A percentile compares a stretch with the other conserved stretches of the same genome.
phyloP scores from a whole-genome alignment of 2,888 invertebrate genomes.

The Unio pictorum region DNA sequence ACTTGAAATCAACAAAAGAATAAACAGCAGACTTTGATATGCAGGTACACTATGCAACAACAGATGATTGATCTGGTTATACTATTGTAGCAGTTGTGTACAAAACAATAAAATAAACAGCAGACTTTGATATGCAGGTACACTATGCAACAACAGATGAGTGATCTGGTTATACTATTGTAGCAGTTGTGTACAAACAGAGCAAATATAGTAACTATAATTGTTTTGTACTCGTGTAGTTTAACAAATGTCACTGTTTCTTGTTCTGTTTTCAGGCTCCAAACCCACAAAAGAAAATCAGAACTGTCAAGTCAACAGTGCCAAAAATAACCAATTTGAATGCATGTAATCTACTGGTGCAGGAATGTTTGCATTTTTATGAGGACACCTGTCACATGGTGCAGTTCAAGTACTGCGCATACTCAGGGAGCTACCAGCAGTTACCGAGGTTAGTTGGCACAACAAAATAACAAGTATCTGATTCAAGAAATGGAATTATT shows the following conservation, averaged over 20 bases:
- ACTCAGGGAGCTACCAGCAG: conserved; percentile 89
- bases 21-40: no score
- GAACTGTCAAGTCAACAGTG: conserved; percentile 82
- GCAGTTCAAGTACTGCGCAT: conserved; percentile 91
- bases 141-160: no score
- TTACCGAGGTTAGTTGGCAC: conserved; percentile 76
- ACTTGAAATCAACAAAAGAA: no score
- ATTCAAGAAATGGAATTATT: no score
- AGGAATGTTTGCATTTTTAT: conserved; percentile 83
- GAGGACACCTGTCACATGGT: conserved; percentile 91
- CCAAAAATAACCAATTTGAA: conserved; percentile 73
- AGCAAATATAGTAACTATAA: background rate
- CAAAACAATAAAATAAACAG: no score
- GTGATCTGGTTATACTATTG: no score
- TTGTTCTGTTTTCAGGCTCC: conserved; percentile 71
- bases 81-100: no score
- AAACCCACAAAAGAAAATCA: conserved; percentile 80
- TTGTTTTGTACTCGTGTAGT: background rate
- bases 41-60: no score
- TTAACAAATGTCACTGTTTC: background rate
- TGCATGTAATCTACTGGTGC: conserved; percentile 78
- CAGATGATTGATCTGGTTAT: no score
- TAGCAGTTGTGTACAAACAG: background rate
- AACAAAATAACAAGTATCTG: background rate
- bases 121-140: no score